Base-by-base conservation (phyloP, 2,113 vertebrate species). In the Notothenia rossii region DNA sequence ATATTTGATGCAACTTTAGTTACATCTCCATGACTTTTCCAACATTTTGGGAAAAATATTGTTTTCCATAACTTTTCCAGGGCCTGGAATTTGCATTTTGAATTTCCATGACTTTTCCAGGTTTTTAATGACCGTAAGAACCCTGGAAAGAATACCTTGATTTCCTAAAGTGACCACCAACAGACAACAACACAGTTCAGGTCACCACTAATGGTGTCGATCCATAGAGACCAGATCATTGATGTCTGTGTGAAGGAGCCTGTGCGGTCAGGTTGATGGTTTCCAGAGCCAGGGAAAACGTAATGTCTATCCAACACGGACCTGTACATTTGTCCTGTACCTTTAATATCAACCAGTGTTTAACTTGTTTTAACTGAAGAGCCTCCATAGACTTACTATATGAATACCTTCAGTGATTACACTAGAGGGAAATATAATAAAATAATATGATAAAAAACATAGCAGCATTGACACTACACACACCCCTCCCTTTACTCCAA, bases 141-240 rank as follows among this genome's bases (percentile, higher is more conserved):
- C 25, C 25, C 25, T 29, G 25, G 25, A 29, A 29, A 17, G 10
- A 69, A 70, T n/a, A 54, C 0, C 1, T n/a, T 43, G 12, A 45
- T 73, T 51, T 66, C 29, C 56, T 50, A 59, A 7, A 17, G n/a
- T 11, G 25, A 67, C 12, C 15, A 36, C 4, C 3, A 22, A 40
- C 13, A n/a, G 64, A 66, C 72, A 64, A 73, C 3, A 5, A 59
- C 43, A 54, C 17, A 82, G 29, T n/a, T 51, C 56, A 58, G 50
- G 25, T 45, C 17, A 63, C 33, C 2, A 66, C 18, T 73, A 70
- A 72, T 15, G 46, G 12, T 88, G 89, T 87, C 80, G 73, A 82
- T 92, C 84, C 46, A 90, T 88, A 84, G 11, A 60, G 7, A 69
- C 12, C 7, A 20, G 46, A 40, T 75, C 63, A 63, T 7, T 77